Evolutionary conservation across 2,888 invertebrate genomes (phyloP), one percentile per base, ranked within the genome.

Genomic region (Drosophila imparisetae): DNA sequence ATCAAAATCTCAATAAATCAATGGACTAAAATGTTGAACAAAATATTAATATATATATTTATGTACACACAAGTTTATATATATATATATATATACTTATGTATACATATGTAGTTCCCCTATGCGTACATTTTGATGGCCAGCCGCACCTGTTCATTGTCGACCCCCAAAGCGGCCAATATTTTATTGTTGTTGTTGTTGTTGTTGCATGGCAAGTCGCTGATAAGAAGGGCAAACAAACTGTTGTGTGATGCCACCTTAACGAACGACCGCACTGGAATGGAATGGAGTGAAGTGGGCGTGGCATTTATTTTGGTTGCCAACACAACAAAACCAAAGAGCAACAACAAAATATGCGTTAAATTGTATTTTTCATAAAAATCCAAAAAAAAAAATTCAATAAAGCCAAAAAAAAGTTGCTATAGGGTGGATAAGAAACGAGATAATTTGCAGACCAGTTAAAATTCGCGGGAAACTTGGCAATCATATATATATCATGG

Each of bases 1-100:
- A 66, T 78, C 67, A 60, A 49, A 55, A 55, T 63, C 38, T 45
- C 38, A 49, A 65, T 78, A 78, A 76, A 76, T 76, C 67, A 77
- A 72, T 63, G 54, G 32, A 55, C 64, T 42, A 27, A 21, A 49
- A 29, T 36, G 2, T 32, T 66, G 21, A 27, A 7, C 38, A 42
- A 40, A 50, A 32, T 55, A 48, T 32, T 21, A 3, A 32, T 52
- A 21, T 55, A 48, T 27, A 34, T 11, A 34, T 13, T 29, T 40
- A 58, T 53, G 24, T 24, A 24, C 11, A 34, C 15, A 13, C 5
- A 42, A n/a, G 38, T 30, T 7, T 52, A 53, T 24, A 6, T 24
- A 4, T 52, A 53, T 34, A 6, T 24, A 21, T 15, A 4, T 13
- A 13, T 48, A 24, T 11, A 15, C 8, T 32, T n/a, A 4, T 32